Conservation (phyloP, 35 echinoderm and acorn worm species). For the Ophiothrix spiculata region DNA sequence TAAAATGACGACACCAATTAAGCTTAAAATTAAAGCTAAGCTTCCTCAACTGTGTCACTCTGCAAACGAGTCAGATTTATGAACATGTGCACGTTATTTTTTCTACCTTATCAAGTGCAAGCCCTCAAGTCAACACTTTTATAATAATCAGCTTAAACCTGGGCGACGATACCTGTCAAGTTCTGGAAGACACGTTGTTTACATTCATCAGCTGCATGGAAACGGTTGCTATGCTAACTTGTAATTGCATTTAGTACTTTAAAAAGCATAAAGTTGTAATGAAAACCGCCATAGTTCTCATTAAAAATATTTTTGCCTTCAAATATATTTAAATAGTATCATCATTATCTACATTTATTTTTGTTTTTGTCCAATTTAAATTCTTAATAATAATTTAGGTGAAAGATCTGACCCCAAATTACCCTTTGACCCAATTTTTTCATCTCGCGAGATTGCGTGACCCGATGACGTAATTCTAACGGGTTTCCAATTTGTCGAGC, state of each 20-base stretch:
- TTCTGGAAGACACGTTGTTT: too few species aligned
- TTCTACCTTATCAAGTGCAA: too few species aligned
- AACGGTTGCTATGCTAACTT: neutral
- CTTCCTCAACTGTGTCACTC: too few species aligned
- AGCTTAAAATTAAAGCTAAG: too few species aligned
- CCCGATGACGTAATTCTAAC: slow-evolving; percentile 33
- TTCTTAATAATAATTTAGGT: neutral
- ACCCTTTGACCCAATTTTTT: neutral
- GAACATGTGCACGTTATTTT: too few species aligned
- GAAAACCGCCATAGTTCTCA: neutral
- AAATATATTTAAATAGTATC: neutral
- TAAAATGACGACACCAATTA: too few species aligned
- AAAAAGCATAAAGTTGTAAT: too few species aligned
- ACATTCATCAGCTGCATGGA: neutral
- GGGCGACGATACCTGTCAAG: too few species aligned
- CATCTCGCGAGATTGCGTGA: slow-evolving; percentile 9
- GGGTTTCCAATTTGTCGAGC: slow-evolving; percentile 28
- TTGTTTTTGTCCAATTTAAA: neutral
- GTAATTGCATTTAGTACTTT: neutral
- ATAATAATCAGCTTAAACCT: too few species aligned
- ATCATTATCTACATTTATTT: neutral
- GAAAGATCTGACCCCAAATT: neutral
- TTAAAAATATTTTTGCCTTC: neutral
- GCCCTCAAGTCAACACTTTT: too few species aligned
- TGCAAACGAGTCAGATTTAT: too few species aligned